phyloP scores from a whole-genome alignment of 2,113 vertebrate genomes.

The Gymnobelideus leadbeateri region DNA sequence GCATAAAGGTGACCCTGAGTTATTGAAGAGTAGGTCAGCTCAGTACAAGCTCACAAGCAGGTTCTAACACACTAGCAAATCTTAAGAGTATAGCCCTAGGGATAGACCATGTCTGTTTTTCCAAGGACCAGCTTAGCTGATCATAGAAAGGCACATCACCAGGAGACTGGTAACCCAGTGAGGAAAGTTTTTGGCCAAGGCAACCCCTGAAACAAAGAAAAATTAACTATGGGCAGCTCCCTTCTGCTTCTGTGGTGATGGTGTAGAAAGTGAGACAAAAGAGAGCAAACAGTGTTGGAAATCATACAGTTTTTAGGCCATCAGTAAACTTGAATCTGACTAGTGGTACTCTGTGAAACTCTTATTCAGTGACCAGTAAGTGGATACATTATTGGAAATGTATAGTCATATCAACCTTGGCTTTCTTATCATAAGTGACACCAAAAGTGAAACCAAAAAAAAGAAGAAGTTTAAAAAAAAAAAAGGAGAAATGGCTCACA shows the following conservation, averaged over 20 bases:
- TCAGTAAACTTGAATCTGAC: background rate
- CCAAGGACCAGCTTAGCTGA: background rate
- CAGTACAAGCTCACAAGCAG: background rate
- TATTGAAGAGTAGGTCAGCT: background rate
- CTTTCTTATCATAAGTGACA: background rate
- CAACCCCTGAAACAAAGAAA: background rate
- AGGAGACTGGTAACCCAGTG: background rate
- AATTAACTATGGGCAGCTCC: background rate
- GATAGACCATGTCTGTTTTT: background rate
- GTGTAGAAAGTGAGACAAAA: background rate
- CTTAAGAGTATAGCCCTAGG: background rate
- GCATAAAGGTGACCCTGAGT: background rate
- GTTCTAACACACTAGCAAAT: background rate
- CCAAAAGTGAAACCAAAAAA: too few species aligned
- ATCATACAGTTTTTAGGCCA: background rate
- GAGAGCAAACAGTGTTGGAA: background rate
- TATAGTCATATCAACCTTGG: background rate
- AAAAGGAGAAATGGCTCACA: background rate
- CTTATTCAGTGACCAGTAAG: background rate
- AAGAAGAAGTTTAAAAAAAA: background rate
- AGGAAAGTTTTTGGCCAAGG: background rate
- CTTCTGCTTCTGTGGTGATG: background rate
- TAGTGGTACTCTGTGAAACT: background rate
- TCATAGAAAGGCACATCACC: background rate
- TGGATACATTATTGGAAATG: background rate